Base-by-base conservation (phyloP, 2,888 invertebrate species). In the Xestia c-nigrum region DNA sequence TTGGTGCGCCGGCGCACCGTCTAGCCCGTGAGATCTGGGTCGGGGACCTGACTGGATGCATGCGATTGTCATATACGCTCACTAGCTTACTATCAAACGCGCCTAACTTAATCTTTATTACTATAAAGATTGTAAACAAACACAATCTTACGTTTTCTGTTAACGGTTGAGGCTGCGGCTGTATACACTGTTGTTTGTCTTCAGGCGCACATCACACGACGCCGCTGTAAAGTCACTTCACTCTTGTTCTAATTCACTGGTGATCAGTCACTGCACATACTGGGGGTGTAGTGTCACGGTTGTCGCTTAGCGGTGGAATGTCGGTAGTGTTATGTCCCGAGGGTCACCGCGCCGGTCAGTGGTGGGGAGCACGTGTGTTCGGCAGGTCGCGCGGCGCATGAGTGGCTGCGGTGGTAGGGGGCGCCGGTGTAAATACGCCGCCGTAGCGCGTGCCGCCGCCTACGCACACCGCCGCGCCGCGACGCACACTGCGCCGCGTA, bases 401-500 rank as follows among this genome's bases (percentile, higher is more conserved):
- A 96, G 96, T 96, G 96, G 91, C 94, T 89, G 92, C 91, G 92
- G 95, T 96, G 96, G 96, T 94, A 96, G 96, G 95, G 96, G 96
- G 94, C 95, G 94, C 93, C 94, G 94, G 94, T 92, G 96, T 96
- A 96, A 96, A 96, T 96, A 96, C 96, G 92, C 91, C 91, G 94
- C 85, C 89, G 93, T 92, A 92, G 93, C 95, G 95, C 95, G 94
- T 94, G 96, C 96, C 94, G 89, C 89, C 91, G 92, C 93, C 91
- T 89, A 93, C 94, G 92, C 94, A 94, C 93, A 94, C 95, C 83
- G 78, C 72, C 74, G 75, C 78, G 76, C 75, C 47, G 40, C 31
- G 83, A 86, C 91, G 88, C 93, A 91, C 91, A 92, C 92, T 86
- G 85, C 76, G 80, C 80, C 78, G 76, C 79, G 68, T 64, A 80